phyloP scores from a whole-genome alignment of 2,888 invertebrate species.

The Parnassius apollo region DNA sequence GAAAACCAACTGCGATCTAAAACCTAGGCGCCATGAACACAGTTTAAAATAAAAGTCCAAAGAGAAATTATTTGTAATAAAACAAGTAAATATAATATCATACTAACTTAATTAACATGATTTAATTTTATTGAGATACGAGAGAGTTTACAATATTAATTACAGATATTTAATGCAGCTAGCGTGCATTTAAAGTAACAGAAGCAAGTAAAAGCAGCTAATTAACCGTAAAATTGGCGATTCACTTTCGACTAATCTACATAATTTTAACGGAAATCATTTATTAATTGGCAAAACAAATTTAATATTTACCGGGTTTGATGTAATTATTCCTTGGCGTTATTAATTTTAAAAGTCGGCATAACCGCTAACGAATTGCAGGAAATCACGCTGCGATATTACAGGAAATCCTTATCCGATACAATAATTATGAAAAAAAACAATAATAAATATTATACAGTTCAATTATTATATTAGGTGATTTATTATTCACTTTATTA shows the following conservation, averaged over 20 bases:
- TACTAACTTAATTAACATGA: too few relatives aligned
- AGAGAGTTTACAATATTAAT: too few relatives aligned
- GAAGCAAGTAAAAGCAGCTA: not conserved
- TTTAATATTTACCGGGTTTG: slow-evolving; percentile 5
- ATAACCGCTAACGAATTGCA: not conserved
- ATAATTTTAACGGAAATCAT: slow-evolving; percentile 4
- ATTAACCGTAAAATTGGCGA: slow-evolving; percentile 3
- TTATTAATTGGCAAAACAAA: not conserved
- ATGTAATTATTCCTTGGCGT: slow-evolving; percentile 7
- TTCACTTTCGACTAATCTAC: slow-evolving; percentile 11
- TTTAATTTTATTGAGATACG: too few relatives aligned
- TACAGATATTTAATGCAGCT: too few relatives aligned
- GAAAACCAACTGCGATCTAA: slow-evolving; percentile 95
- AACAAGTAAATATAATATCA: too few relatives aligned
- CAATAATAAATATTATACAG: too few relatives aligned
- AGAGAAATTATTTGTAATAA: too few relatives aligned
- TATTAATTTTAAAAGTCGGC: slow-evolving; percentile 3
- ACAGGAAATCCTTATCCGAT: not conserved
- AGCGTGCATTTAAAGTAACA: not conserved
- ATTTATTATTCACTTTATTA: too few relatives aligned
- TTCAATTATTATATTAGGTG: too few relatives aligned
- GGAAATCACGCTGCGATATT: slow-evolving; percentile 15
- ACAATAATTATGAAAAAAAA: not conserved
- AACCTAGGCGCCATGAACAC: slow-evolving; percentile 73
- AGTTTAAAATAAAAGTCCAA: too few relatives aligned